phyloP scores from a whole-genome alignment of 1,140 invertebrate genomes.

The Chionoecetes opilio region DNA sequence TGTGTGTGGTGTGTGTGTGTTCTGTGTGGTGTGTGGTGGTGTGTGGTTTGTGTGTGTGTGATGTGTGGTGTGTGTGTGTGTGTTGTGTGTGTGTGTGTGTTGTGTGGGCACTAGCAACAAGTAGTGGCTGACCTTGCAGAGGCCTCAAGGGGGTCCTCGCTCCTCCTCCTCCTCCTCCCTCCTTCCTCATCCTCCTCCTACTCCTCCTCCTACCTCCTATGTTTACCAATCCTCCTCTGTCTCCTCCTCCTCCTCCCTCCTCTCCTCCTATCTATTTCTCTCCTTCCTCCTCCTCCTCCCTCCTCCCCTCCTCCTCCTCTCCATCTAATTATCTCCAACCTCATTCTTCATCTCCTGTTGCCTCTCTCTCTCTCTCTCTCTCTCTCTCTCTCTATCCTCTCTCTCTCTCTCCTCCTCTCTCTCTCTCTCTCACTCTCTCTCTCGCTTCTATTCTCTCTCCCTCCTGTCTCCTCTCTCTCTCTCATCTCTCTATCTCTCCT shows the following conservation, averaged over 20 bases:
- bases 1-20: too few relatives aligned
- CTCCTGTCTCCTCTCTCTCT: not conserved
- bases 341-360: too few relatives aligned
- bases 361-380: not conserved
- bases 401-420: not conserved
- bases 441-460: not conserved
- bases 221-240: too few relatives aligned
- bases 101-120: too few relatives aligned
- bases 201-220: too few relatives aligned
- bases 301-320: not conserved
- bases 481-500: not conserved
- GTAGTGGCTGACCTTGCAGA: too few relatives aligned
- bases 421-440: not conserved
- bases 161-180: not conserved
- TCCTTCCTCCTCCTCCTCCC: not conserved
- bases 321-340: not conserved
- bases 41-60: too few relatives aligned
- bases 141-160: too few relatives aligned
- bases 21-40: too few relatives aligned
- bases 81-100: too few relatives aligned
- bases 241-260: constrained; percentile 12
- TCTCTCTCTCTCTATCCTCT: not conserved
- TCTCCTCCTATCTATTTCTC: not conserved
- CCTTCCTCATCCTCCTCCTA: not conserved
- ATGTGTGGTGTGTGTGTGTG: too few relatives aligned